Evolutionary conservation across 2,888 invertebrate species (phyloP).

Genomic region (Amphipyra berbera): DNA sequence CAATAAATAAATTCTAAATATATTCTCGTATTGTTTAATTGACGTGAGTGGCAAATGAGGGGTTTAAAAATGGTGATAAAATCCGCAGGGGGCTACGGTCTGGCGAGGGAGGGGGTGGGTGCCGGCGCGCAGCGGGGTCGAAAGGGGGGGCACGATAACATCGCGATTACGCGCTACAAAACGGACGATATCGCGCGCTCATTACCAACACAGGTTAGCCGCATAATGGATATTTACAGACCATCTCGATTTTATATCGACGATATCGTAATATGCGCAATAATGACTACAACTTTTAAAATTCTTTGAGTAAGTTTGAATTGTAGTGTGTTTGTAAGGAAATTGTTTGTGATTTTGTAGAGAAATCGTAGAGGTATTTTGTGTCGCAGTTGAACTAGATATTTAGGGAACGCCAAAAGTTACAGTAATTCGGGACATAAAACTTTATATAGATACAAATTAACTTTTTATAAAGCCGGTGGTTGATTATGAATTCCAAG

Average conservation of each 20-base stretch:
- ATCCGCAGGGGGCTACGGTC: conserved; percentile 73
- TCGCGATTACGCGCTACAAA: conserved; percentile 88
- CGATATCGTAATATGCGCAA: conserved; percentile 29
- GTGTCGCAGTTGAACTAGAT: conserved; percentile 13
- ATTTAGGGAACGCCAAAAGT: not conserved
- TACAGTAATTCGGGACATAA: no score
- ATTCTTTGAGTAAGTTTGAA: not conserved
- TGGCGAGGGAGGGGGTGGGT: conserved; percentile 61
- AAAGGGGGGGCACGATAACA: conserved; percentile 59
- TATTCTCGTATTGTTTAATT: conserved; percentile 29
- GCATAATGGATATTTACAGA: conserved; percentile 76
- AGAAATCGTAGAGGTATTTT: not conserved
- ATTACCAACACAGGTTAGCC: conserved; percentile 77
- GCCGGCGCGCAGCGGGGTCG: conserved; percentile 38
- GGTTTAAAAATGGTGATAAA: conserved; percentile 59
- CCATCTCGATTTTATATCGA: conserved; percentile 49
- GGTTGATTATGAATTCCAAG: conserved; percentile 14
- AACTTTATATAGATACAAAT: no score
- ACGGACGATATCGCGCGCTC: conserved; percentile 82
- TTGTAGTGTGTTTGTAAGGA: not conserved
- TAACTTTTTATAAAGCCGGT: not conserved
- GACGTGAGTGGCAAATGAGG: conserved; percentile 60
- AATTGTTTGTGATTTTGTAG: not conserved
- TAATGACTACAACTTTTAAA: conserved; percentile 11
- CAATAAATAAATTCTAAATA: conserved; percentile 4